phyloP scores from a whole-genome alignment of 2,888 invertebrate genomes.

The Limnephilus auricula region DNA sequence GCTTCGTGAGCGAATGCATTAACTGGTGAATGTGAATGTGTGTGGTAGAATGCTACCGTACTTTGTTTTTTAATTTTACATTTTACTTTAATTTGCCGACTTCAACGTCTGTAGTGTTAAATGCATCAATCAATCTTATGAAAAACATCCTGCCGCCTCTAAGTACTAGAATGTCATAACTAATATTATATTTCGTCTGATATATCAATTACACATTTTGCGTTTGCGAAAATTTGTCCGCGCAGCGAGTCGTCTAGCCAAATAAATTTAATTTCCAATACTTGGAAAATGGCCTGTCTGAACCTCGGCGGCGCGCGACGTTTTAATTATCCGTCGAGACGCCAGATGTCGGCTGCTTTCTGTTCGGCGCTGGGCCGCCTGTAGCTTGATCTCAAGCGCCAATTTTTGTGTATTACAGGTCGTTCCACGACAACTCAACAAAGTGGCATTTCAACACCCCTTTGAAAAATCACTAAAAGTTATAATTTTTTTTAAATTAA shows the following conservation, averaged over 20 bases:
- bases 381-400: background rate
- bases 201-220: slow-evolving; percentile 21
- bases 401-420: background rate
- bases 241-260: background rate
- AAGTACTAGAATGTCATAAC: background rate
- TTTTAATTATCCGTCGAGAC: slow-evolving; percentile 41
- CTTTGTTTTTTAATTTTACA: background rate
- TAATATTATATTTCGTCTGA: background rate
- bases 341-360: slow-evolving; percentile 41
- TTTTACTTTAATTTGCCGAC: background rate
- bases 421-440: no score
- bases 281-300: background rate
- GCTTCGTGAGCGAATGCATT: no score
- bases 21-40: no score
- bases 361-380: background rate
- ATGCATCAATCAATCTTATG: background rate
- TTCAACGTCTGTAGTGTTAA: background rate
- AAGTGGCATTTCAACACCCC: no score
- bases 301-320: slow-evolving; percentile 1
- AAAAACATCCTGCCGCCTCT: background rate
- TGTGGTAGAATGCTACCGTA: no score
- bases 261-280: slow-evolving; percentile 16
- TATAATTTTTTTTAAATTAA: no score
- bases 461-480: no score
- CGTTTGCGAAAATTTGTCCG: slow-evolving; percentile 14